These are phyloP conservation scores for Himalopsyche tibetana DNA, from an alignment of 2,888 invertebrate species.

Conservation along the genomic window DNA sequence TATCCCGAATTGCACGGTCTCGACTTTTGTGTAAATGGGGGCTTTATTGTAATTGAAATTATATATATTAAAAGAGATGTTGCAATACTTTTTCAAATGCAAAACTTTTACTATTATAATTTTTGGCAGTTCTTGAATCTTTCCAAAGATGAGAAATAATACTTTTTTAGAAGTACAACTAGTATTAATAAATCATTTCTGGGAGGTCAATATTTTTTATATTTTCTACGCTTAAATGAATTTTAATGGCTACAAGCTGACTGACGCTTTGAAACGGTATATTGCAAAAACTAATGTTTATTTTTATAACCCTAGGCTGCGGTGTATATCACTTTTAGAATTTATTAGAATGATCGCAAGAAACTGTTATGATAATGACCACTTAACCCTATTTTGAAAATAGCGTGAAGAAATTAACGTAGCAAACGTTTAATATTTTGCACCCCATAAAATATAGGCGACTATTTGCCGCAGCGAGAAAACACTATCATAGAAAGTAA, in stretches of 20 bases:
- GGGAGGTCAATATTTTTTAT: no score
- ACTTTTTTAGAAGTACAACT: no score
- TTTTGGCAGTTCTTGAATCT: no score
- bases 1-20: no score
- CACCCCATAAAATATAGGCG: constrained; percentile 56
- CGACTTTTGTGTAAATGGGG: no score
- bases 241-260: background rate
- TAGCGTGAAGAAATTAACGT: constrained; percentile 50
- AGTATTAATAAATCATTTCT: no score
- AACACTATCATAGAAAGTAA: background rate
- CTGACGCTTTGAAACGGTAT: background rate
- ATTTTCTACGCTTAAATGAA: no score
- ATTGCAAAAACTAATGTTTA: background rate
- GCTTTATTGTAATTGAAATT: no score
- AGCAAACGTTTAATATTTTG: constrained; percentile 53
- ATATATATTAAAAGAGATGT: no score
- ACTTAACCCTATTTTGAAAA: constrained; percentile 15
- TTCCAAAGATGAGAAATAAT: no score
- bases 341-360: background rate
- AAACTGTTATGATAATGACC: constrained; percentile 37
- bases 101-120: no score
- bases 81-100: no score
- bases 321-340: constrained; percentile 44
- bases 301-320: constrained; percentile 39
- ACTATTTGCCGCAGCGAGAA: background rate